Evolutionary conservation across 1,140 invertebrate genomes (phyloP).

Genomic region (Euglossa dilemma): DNA sequence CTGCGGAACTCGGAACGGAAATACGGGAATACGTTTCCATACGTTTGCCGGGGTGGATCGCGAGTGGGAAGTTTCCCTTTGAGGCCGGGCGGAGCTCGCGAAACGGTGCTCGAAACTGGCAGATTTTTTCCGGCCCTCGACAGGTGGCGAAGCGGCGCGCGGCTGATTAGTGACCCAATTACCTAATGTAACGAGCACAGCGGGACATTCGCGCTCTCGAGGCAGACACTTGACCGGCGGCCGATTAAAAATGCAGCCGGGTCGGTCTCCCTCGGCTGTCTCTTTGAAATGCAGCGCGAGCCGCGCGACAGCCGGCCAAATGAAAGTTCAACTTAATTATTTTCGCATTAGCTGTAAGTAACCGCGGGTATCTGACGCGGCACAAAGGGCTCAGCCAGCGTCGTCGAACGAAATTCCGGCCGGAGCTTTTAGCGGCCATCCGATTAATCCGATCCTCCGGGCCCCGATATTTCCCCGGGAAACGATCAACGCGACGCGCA

Average conservation of each 20-base stretch:
- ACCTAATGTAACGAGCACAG: constrained; percentile 35
- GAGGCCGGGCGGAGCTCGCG: neutral
- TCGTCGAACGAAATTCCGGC: constrained; percentile 45
- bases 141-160: neutral
- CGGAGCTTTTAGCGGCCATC: constrained; percentile 61
- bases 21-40: too few relatives aligned
- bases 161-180: constrained; percentile 44
- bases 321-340: constrained; percentile 61
- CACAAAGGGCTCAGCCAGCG: constrained; percentile 17
- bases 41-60: too few relatives aligned
- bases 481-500: neutral
- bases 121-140: neutral
- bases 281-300: constrained; percentile 35
- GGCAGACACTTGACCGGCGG: neutral
- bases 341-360: constrained; percentile 55
- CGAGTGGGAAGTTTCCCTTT: neutral
- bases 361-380: constrained; percentile 32
- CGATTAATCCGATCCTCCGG: constrained; percentile 56
- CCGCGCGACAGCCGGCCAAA: neutral
- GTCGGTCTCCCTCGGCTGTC: neutral
- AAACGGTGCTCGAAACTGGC: constrained; percentile 11
- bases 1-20: too few relatives aligned
- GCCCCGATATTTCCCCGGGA: constrained; percentile 39
- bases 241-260: constrained; percentile 40
- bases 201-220: too few relatives aligned